Base-by-base conservation (phyloP, 2,888 invertebrate genomes). In the Lordiphosa fenestrarum region DNA sequence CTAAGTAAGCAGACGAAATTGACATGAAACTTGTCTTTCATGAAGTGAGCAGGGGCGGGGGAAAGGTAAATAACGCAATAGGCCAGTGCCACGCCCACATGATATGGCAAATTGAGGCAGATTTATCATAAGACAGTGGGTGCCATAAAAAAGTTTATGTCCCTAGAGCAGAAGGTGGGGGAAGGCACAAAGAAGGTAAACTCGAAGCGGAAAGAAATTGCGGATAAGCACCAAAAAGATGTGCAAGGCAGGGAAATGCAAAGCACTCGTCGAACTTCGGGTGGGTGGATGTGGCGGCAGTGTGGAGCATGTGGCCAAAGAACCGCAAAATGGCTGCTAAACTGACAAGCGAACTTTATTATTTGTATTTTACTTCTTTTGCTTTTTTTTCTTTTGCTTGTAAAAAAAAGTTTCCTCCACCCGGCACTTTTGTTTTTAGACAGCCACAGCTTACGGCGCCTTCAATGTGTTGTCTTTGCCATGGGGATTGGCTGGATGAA, bases 261-360 rank as follows among this genome's bases (percentile, higher is more conserved):
- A 72, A 74, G 57, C 67, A 66, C 58, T 64, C 67, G 66, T 63
- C 62, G 66, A 66, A 66, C 64, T 40, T 66, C 61, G 33, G 42
- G 61, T 61, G 68, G 64, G 68, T 41, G 62, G 56, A 49, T 44
- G 12, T 49, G 47, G 40, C 47, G 19, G 36, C 19, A n/a, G 36
- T 40, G 44, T 37, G 53, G 36, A 15, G 44, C 52, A 55, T 30
- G 56, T 57, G 55, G 39, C 68, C 66, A 69, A 70, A 76, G 74
- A 83, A 85, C 87, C 88, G 88, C 88, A 87, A 87, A 87, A 87
- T 87, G 87, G 88, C 87, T 87, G 87, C 87, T 87, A 87, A 87
- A 87, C 88, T 87, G 87, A 86, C 88, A 87, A 87, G 78, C 87
- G 86, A 85, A 85, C 82, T 85, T 88, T 88, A 86, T 88, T 85